A percentile compares a stretch with the other conserved stretches of the same genome.
These are phyloP conservation scores for Telmatochromis sp. DNA, from an alignment of 2,113 vertebrate species.

Conservation along the genomic window DNA sequence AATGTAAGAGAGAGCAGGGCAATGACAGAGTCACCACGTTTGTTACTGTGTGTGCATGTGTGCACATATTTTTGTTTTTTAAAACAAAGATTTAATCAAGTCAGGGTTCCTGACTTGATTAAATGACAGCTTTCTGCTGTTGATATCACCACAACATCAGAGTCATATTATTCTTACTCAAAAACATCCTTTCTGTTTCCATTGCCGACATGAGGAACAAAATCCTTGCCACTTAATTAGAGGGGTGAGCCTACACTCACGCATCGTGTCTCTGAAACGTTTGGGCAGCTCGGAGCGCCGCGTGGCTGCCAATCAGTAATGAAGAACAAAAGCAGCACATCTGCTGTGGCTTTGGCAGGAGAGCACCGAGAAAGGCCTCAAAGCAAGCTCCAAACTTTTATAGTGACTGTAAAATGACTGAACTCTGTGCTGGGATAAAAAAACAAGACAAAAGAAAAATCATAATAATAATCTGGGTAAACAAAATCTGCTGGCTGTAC, in stretches of 20 bases:
- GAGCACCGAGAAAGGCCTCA: slow-evolving; percentile 70
- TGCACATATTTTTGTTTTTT: background rate
- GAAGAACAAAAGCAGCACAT: slow-evolving; percentile 89
- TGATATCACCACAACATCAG: slow-evolving; percentile 4
- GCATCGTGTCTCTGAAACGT: slow-evolving; percentile 72
- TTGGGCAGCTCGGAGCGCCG: slow-evolving; percentile 35
- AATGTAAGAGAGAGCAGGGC: background rate
- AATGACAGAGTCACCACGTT: background rate
- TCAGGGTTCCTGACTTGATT: background rate
- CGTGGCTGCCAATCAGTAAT: slow-evolving; percentile 81
- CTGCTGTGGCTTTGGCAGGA: slow-evolving; percentile 84
- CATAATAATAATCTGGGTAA: slow-evolving; percentile 81
- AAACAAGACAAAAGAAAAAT: slow-evolving; percentile 66
- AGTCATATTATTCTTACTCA: background rate
- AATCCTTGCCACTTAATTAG: slow-evolving; percentile 57
- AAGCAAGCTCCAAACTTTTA: slow-evolving; percentile 85
- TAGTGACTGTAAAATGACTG: slow-evolving; percentile 82
- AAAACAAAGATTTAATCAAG: background rate
- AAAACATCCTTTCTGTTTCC: slow-evolving; percentile 12
- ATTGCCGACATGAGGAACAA: slow-evolving; percentile 13
- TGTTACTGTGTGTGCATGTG: background rate
- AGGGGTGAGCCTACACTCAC: slow-evolving; percentile 66
- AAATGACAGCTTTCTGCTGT: background rate
- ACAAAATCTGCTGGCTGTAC: slow-evolving; percentile 67
- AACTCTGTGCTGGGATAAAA: slow-evolving; percentile 73